A percentile compares a stretch with the other conserved stretches of the same genome.
These are phyloP conservation scores for Rhogogaster chlorosoma DNA, from an alignment of 2,888 invertebrate species.

Conservation along the genomic window DNA sequence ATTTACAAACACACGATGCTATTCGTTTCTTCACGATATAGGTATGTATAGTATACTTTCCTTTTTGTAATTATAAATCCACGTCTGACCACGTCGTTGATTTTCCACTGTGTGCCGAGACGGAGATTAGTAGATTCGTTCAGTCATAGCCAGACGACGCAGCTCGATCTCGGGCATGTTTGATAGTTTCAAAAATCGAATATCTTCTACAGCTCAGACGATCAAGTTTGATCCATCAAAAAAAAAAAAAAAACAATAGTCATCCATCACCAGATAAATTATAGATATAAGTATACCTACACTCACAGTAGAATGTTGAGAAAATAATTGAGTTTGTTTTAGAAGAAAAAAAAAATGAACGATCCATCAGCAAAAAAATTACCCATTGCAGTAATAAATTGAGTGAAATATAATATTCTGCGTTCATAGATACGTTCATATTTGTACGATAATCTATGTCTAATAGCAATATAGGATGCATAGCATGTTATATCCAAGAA, in stretches of 20 bases:
- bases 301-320: background rate
- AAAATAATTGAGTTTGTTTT: background rate
- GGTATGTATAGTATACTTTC: background rate
- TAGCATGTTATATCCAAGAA: no score
- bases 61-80: background rate
- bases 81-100: background rate
- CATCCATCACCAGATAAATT: background rate
- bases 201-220: background rate
- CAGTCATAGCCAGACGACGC: background rate
- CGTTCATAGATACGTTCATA: background rate
- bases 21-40: background rate
- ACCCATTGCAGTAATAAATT: background rate
- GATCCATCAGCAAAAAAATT: background rate
- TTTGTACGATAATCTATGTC: background rate
- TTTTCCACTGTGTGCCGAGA: background rate
- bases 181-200: background rate
- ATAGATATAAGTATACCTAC: background rate
- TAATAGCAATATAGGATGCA: no score
- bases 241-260: background rate
- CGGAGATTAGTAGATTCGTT: slow-evolving; percentile 5
- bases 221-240: background rate
- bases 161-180: background rate
- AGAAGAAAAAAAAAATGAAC: background rate
- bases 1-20: no score
- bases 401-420: background rate